Conservation (phyloP, 2,113 vertebrate genomes). For the Dromiciops gliroides region DNA sequence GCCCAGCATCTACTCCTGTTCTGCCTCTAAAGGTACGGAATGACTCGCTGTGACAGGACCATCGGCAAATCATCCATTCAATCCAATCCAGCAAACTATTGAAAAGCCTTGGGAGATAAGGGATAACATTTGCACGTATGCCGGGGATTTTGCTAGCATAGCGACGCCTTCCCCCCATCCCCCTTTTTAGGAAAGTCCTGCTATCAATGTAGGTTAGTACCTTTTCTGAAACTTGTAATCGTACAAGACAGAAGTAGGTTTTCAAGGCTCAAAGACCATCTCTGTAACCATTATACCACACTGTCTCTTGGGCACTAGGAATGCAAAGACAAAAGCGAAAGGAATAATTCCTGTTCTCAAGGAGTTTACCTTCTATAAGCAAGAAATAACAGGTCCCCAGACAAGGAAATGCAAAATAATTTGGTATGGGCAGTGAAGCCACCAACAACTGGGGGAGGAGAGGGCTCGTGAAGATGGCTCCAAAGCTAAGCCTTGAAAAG, state of each 20-base stretch:
- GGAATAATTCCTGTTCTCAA: neutral
- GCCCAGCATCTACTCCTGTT: neutral
- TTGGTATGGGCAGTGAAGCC: neutral
- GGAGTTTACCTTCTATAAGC: neutral
- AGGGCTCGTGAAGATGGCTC: neutral
- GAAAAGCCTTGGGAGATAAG: neutral
- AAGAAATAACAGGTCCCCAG: neutral
- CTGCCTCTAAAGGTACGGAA: neutral
- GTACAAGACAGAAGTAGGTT: neutral
- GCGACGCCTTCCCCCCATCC: too few species aligned
- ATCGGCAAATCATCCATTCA: neutral
- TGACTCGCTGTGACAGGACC: neutral
- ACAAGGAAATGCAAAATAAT: neutral
- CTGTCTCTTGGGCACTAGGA: neutral
- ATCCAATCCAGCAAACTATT: neutral
- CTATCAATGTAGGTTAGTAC: neutral
- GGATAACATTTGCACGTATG: neutral
- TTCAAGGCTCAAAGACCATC: neutral
- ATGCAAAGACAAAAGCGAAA: neutral
- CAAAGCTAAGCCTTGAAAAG: neutral
- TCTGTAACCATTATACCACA: neutral
- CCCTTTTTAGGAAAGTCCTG: too few species aligned
- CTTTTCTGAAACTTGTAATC: neutral
- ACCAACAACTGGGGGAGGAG: neutral
- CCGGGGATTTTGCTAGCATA: neutral